Conservation (phyloP, 2,888 invertebrate genomes). For the Sinotaia quadrata region DNA sequence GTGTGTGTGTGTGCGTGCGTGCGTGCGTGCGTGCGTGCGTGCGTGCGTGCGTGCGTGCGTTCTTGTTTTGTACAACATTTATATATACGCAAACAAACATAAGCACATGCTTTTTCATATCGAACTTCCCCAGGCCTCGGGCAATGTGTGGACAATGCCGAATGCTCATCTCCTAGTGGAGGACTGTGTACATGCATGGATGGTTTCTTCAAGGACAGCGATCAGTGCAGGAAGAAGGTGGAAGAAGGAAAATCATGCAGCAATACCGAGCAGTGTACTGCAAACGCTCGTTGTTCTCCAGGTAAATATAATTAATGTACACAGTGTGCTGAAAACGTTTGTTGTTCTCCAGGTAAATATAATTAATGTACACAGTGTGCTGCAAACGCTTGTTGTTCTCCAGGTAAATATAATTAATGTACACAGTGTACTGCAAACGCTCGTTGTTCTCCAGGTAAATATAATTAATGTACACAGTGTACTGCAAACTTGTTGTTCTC, state of each 20-base stretch:
- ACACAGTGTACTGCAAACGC: no score
- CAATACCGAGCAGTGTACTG: constrained; percentile 25
- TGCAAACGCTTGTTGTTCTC: no score
- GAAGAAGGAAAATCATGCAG: constrained; percentile 10
- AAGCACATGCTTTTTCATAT: no score
- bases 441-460: no score
- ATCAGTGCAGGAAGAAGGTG: constrained; percentile 19
- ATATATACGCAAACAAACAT: no score
- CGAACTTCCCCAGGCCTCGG: constrained; percentile 12
- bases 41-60: neutral
- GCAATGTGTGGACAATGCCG: constrained; percentile 24
- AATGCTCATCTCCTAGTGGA: constrained; percentile 19
- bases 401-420: no score
- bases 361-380: no score
- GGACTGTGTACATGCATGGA: constrained; percentile 29
- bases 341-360: no score
- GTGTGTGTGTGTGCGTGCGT: constrained; percentile 3
- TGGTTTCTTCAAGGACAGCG: constrained; percentile 26
- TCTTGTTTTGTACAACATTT: neutral
- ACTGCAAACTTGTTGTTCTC: no score
- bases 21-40: neutral
- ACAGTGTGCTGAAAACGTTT: neutral
- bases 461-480: no score
- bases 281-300: constrained; percentile 24
- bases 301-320: no score